Percentiles rank a stretch among this genome's conserved stretches.
phyloP scores from a whole-genome alignment of 2,888 invertebrate genomes.

The Lepidochrysops patricia region DNA sequence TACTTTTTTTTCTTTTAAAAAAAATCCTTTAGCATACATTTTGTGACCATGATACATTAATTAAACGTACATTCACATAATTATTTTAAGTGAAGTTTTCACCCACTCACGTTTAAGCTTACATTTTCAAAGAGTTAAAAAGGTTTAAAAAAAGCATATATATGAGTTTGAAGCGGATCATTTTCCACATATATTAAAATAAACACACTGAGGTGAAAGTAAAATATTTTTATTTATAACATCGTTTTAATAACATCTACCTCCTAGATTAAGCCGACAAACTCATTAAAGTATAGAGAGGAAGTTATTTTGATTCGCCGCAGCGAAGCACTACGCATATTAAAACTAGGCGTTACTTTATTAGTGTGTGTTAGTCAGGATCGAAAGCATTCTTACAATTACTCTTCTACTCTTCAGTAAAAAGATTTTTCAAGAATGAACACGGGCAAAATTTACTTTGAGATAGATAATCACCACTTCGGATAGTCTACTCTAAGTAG shows the following conservation, averaged over 20 bases:
- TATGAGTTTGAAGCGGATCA: too few species aligned
- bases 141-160: background rate
- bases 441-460: too few species aligned
- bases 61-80: background rate
- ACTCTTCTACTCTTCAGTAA: background rate
- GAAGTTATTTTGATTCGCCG: slow-evolving; percentile 14
- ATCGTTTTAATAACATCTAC: background rate
- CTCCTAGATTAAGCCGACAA: slow-evolving; percentile 1
- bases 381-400: background rate
- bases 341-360: slow-evolving; percentile 1
- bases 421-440: background rate
- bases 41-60: background rate
- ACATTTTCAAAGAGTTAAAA: background rate
- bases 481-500: too few species aligned
- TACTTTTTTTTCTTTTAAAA: too few species aligned
- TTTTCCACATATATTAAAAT: background rate
- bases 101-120: background rate
- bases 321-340: slow-evolving; percentile 6
- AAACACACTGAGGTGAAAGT: too few species aligned
- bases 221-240: too few species aligned
- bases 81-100: background rate
- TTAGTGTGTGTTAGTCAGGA: background rate
- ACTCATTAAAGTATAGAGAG: slow-evolving; percentile 13
- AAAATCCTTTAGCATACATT: background rate
- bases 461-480: too few species aligned